Conservation (phyloP, 2,888 invertebrate genomes). For the Masnerella sp. region DNA sequence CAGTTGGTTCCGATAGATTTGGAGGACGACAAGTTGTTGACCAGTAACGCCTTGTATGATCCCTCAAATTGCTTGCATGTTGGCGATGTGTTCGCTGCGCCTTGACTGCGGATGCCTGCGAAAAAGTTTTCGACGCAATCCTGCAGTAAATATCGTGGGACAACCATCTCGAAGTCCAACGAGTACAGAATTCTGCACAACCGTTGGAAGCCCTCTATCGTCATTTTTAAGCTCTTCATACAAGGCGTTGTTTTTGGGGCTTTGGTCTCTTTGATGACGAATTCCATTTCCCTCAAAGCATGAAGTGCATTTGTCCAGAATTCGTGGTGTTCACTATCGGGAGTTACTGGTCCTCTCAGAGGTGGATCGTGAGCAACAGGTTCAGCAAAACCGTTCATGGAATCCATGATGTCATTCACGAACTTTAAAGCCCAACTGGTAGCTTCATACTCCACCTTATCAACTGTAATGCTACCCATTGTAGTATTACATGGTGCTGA, state of each 20-base stretch:
- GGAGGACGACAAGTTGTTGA: slow-evolving; percentile 27
- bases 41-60: slow-evolving; percentile 17
- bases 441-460: not conserved
- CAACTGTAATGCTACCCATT: not conserved
- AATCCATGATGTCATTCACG: slow-evolving; percentile 9
- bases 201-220: slow-evolving; percentile 6
- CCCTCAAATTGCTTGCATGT: slow-evolving; percentile 29
- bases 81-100: slow-evolving; percentile 12
- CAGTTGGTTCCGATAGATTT: slow-evolving; percentile 35
- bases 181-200: not conserved
- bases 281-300: not conserved
- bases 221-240: not conserved
- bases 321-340: not conserved
- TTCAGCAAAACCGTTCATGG: not conserved
- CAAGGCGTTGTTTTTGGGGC: slow-evolving; percentile 9
- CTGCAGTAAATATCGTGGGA: not conserved
- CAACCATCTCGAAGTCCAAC: not conserved
- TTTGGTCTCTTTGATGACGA: not conserved
- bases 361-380: slow-evolving; percentile 8
- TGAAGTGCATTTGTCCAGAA: slow-evolving; percentile 5
- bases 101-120: slow-evolving; percentile 20
- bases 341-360: slow-evolving; percentile 9
- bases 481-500: not conserved
- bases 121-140: slow-evolving; percentile 39
- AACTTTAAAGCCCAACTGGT: not conserved